Percentiles rank a stretch among this genome's conserved stretches.
phyloP scores from a whole-genome alignment of 2,888 invertebrate species.

The Drosophila affinis region DNA sequence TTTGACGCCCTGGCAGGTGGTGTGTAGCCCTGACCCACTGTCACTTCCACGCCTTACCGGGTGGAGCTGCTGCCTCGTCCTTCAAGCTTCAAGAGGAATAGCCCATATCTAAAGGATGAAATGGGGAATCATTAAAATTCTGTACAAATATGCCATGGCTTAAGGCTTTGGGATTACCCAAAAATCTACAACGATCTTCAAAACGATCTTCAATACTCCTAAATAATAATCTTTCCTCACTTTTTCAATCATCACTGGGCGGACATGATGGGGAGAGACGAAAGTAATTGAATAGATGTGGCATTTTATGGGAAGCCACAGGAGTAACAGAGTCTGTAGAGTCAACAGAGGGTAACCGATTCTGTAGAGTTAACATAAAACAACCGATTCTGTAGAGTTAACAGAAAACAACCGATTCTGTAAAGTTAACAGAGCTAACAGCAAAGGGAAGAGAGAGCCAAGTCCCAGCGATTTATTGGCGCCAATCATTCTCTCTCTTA shows the following conservation, averaged over 20 bases:
- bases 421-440: background rate
- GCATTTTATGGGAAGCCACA: background rate
- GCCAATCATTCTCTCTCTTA: background rate
- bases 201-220: too few species aligned
- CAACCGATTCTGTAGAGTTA: too few species aligned
- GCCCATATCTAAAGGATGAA: too few species aligned
- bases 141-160: too few species aligned
- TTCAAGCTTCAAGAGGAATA: too few species aligned
- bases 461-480: background rate
- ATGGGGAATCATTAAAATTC: too few species aligned
- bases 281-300: background rate
- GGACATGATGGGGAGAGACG: too few species aligned
- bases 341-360: background rate
- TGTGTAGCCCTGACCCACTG: constrained; percentile 1
- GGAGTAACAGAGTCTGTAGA: background rate
- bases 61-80: too few species aligned
- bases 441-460: background rate
- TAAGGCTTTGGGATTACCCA: too few species aligned
- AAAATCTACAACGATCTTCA: too few species aligned
- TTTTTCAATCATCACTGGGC: too few species aligned
- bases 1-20: constrained; percentile 52
- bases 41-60: background rate
- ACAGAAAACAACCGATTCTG: background rate
- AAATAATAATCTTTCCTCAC: too few species aligned
- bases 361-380: background rate